phyloP scores from a whole-genome alignment of 1,140 invertebrate genomes.

The Brachionus paranguensis region DNA sequence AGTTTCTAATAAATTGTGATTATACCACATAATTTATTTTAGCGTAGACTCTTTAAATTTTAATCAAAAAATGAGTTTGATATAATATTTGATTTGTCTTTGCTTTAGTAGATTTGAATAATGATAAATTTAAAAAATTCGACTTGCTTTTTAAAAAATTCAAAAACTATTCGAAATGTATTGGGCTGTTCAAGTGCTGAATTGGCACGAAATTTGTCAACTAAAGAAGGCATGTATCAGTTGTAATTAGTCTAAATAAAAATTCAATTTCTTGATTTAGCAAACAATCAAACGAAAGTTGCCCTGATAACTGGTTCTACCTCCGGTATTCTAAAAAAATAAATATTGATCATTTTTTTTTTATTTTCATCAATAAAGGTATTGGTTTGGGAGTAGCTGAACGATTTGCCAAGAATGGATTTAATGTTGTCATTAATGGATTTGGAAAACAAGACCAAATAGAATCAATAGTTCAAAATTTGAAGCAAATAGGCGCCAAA shows the following conservation, averaged over 20 bases:
- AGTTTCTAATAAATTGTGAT: not conserved
- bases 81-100: not conserved
- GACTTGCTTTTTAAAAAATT: not conserved
- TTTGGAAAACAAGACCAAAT: constrained; percentile 43
- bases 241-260: not conserved
- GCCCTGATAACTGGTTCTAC: constrained; percentile 30
- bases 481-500: constrained; percentile 39
- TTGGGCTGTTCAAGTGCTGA: not conserved
- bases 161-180: not conserved
- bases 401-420: constrained; percentile 46
- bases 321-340: not conserved
- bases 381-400: constrained; percentile 52
- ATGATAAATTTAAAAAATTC: not conserved
- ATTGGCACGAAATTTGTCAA: not conserved
- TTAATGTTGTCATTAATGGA: constrained; percentile 49
- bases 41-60: not conserved
- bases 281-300: not conserved
- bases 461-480: not conserved
- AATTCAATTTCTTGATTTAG: not conserved
- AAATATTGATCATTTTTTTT: not conserved
- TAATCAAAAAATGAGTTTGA: not conserved
- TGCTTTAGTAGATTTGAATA: not conserved
- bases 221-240: not conserved
- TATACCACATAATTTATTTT: not conserved
- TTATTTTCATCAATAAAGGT: constrained; percentile 41